Evolutionary conservation across 2,797 vertebrate species (phyloP).

Genomic region (Enteromius paludinosus): DNA sequence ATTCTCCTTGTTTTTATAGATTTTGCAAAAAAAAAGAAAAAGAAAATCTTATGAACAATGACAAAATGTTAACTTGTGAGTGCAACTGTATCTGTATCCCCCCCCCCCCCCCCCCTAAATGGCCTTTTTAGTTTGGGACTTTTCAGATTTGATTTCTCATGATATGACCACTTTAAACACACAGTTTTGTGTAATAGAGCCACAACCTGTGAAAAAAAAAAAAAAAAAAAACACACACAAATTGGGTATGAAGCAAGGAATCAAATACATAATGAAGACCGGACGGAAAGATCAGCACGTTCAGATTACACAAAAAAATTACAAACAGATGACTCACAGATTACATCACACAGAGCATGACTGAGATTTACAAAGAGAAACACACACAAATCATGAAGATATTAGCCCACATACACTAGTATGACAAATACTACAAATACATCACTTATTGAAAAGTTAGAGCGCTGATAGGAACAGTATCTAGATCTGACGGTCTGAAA

Average conservation of each 20-base stretch:
- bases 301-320: constrained; percentile 51
- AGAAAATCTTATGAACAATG: background rate
- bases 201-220: background rate
- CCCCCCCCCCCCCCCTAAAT: background rate
- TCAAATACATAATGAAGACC: constrained; percentile 1
- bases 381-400: constrained; percentile 47
- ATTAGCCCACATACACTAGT: constrained; percentile 28
- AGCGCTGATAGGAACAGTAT: constrained; percentile 6
- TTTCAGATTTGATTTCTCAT: background rate
- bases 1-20: background rate
- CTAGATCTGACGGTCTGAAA: constrained; percentile 1
- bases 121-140: background rate
- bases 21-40: background rate
- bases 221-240: background rate
- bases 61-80: background rate
- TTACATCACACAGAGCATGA: constrained; percentile 57
- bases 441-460: background rate
- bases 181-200: background rate
- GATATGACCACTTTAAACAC: constrained; percentile 33
- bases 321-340: constrained; percentile 60
- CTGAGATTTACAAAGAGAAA: constrained; percentile 55
- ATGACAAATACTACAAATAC: constrained; percentile 18
- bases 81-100: background rate
- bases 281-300: background rate
- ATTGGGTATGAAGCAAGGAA: background rate